phyloP scores from a whole-genome alignment of 2,113 vertebrate genomes.

The Ceratotherium simum region DNA sequence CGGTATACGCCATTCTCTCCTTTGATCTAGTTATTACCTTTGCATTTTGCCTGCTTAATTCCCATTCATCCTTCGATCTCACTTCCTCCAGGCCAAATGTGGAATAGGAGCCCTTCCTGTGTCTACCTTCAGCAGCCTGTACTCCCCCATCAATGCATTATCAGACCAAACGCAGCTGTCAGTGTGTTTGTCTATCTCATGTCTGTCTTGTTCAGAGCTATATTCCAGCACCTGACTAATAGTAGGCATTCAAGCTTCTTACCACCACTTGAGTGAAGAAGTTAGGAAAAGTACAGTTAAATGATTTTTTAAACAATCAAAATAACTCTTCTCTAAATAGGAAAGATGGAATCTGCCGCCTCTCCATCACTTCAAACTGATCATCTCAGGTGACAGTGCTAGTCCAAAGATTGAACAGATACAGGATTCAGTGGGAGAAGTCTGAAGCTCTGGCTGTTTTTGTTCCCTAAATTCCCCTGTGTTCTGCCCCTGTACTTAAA shows the following conservation, averaged over 20 bases:
- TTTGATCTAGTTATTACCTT: not conserved
- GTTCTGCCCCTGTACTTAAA: slow-evolving; percentile 12
- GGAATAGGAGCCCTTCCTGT: not conserved
- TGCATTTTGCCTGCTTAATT: not conserved
- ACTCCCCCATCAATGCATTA: not conserved
- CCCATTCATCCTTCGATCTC: not conserved
- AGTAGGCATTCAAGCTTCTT: not conserved
- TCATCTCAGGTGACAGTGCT: not conserved
- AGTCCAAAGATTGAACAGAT: not conserved
- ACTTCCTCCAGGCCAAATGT: not conserved
- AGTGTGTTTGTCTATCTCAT: not conserved
- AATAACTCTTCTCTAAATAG: not conserved
- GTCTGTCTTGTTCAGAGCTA: not conserved
- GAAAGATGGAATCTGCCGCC: slow-evolving; percentile 22
- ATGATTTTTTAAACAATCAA: not conserved
- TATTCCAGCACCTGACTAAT: not conserved
- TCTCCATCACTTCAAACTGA: slow-evolving; percentile 44
- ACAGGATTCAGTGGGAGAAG: not conserved
- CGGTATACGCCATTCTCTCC: not conserved
- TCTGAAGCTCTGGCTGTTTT: slow-evolving; percentile 20
- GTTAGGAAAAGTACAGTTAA: slow-evolving; percentile 37
- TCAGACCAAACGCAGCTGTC: not conserved
- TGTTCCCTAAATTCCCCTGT: not conserved
- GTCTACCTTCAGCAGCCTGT: not conserved
- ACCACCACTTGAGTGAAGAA: not conserved